Evolutionary conservation across 2,797 vertebrate species (phyloP), one percentile per base, ranked within the genome.

Genomic region (Choloepus didactylus): DNA sequence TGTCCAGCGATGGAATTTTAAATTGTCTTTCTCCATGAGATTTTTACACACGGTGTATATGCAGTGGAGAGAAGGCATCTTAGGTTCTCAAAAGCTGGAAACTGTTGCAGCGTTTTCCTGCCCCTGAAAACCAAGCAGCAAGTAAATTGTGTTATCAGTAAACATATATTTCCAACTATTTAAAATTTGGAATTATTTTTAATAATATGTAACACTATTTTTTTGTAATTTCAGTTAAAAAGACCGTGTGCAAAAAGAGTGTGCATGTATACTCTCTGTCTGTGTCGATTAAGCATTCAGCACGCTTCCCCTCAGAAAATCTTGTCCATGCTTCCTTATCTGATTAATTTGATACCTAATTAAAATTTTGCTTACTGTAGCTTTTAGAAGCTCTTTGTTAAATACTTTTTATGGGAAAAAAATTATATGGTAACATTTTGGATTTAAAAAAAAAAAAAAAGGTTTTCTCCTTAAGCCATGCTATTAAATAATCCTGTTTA

Each of bases 401-500:
- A 93, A 73, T 87, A 27, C 72, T 96, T 88, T 60, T 15, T 21
- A 29, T 75, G 56, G 51, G 73, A 89, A 80, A 41, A 6, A 9
- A 15, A 72, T 93, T 51, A n/a, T 82, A 23, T 51, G 12, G 60
- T 87, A 82, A 86, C 35, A 85, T 85, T 94, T 96, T 72, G 69
- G 23, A 91, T 87, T 77, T 92, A 82, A 89, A 56, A 60, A 83
- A 91, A 76, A 91, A 76, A 82, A 66, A 10, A 69, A 89, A 80
- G 70, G 76, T 60, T 94, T 93, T 84, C 86, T 90, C 79, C 95
- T 83, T 92, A 86, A 94, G 41, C 21, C 41, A 18, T 59, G 51
- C 56, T 91, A 6, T 86, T 54, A 35, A 66, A 25, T 95, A 85
- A 94, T 94, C 73, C 92, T 80, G 92, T 81, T 73, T 54, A 31